Evolutionary conservation across 2,113 vertebrate genomes (phyloP).

Genomic region (Pao palembangensis): DNA sequence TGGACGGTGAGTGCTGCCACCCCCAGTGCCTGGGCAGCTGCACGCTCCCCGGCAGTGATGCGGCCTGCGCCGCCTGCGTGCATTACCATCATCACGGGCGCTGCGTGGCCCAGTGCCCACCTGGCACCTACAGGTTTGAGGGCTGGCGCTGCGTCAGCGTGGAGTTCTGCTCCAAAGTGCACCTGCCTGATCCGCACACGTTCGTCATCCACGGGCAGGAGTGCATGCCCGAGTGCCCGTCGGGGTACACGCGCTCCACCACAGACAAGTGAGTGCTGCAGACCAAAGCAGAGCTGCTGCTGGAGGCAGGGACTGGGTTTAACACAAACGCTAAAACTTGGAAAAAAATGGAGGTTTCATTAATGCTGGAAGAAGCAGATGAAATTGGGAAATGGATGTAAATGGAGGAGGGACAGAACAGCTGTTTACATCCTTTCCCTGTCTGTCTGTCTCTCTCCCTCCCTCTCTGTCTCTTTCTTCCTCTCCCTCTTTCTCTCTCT

Average conservation of each 20-base stretch:
- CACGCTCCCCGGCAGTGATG: slow-evolving; percentile 75
- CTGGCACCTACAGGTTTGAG: slow-evolving; percentile 88
- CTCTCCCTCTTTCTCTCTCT: too few relatives aligned
- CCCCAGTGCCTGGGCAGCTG: slow-evolving; percentile 95
- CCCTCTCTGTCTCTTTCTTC: too few relatives aligned
- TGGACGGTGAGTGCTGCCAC: slow-evolving; percentile 88
- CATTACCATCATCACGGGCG: slow-evolving; percentile 86
- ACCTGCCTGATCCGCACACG: slow-evolving; percentile 74
- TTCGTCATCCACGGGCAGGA: slow-evolving; percentile 91
- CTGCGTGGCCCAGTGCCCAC: slow-evolving; percentile 87
- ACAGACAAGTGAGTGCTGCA: slow-evolving; percentile 53
- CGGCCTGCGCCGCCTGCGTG: slow-evolving; percentile 86
- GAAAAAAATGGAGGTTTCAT: too few relatives aligned
- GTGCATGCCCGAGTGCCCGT: slow-evolving; percentile 90
- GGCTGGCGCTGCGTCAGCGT: slow-evolving; percentile 94
- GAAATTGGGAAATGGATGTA: neutral
- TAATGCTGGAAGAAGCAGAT: too few relatives aligned
- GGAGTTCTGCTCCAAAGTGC: slow-evolving; percentile 83
- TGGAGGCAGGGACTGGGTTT: slow-evolving; percentile 1
- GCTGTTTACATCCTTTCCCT: slow-evolving; percentile 13
- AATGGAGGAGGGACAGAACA: neutral
- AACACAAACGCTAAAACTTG: neutral
- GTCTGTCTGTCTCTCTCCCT: neutral
- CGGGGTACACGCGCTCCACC: slow-evolving; percentile 84
- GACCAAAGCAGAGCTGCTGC: neutral